A percentile compares a stretch with the other conserved stretches of the same genome.
These are phyloP conservation scores for Oophaga pumilio DNA, from an alignment of 2,113 vertebrate species.

Conservation along the genomic window DNA sequence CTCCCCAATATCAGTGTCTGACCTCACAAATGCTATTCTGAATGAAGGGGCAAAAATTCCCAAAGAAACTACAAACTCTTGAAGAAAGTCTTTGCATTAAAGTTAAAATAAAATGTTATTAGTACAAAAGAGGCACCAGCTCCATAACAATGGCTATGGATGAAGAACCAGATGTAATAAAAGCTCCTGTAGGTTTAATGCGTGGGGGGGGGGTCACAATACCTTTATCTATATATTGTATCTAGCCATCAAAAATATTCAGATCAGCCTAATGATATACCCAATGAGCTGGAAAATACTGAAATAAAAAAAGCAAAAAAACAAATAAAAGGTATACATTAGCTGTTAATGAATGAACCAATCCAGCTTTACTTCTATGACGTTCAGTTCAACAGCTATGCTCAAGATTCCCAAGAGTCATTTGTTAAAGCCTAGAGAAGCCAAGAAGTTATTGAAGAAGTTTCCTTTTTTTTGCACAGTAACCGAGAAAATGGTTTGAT, in stretches of 20 bases:
- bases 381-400: background rate
- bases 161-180: too few relatives aligned
- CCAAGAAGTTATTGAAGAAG: slow-evolving; percentile 23
- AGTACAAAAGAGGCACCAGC: too few relatives aligned
- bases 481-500: background rate
- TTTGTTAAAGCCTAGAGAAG: background rate
- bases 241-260: background rate
- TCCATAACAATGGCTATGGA: too few relatives aligned
- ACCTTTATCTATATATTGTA: background rate
- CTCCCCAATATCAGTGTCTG: too few relatives aligned
- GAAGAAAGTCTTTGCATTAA: too few relatives aligned
- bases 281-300: background rate
- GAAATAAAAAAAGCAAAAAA: background rate
- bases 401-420: background rate
- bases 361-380: background rate
- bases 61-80: too few relatives aligned
- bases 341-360: background rate
- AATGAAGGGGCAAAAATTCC: too few relatives aligned
- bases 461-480: background rate
- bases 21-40: too few relatives aligned
- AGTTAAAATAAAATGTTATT: too few relatives aligned
- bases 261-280: background rate
- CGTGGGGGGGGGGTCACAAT: too few relatives aligned
- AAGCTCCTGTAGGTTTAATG: too few relatives aligned
- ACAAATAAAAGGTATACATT: background rate